phyloP scores from a whole-genome alignment of 2,888 invertebrate species.

The Syritta pipiens region DNA sequence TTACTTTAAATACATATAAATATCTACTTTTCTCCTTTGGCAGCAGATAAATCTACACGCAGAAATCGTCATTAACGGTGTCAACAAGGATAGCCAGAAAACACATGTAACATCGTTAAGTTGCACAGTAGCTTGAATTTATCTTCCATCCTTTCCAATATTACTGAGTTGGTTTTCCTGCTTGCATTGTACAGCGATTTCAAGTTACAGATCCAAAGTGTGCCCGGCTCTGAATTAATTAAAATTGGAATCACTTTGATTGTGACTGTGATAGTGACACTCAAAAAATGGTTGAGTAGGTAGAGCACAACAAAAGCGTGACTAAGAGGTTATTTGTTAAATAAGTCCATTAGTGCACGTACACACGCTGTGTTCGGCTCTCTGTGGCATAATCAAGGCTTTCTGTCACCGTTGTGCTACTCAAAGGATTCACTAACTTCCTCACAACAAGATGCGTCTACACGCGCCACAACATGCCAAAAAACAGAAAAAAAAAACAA shows the following conservation, averaged over 20 bases:
- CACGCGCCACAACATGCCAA: conserved; percentile 21
- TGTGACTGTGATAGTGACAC: conserved; percentile 40
- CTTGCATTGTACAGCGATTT: conserved; percentile 9
- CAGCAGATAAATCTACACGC: too few relatives aligned
- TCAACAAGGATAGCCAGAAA: too few relatives aligned
- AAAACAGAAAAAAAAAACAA: conserved; percentile 1
- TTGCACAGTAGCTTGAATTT: too few relatives aligned
- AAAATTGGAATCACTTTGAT: conserved; percentile 60
- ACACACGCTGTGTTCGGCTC: conserved; percentile 31
- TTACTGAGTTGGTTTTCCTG: too few relatives aligned
- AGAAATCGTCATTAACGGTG: too few relatives aligned
- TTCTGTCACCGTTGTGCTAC: conserved; percentile 1
- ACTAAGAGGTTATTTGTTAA: conserved; percentile 69
- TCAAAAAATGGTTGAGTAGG: neutral
- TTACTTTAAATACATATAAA: too few relatives aligned
- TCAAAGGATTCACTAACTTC: conserved; percentile 57
- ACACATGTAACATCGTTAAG: too few relatives aligned
- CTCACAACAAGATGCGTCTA: conserved; percentile 51
- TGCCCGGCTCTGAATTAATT: conserved; percentile 62
- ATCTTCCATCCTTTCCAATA: too few relatives aligned
- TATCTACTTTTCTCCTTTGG: too few relatives aligned
- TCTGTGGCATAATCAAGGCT: conserved; percentile 57
- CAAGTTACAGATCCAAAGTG: conserved; percentile 35
- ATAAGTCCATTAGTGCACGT: conserved; percentile 59
- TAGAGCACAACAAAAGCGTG: conserved; percentile 59